Evolutionary conservation across 1,140 invertebrate species (phyloP).

Genomic region (Panagrolaimus sp.): DNA sequence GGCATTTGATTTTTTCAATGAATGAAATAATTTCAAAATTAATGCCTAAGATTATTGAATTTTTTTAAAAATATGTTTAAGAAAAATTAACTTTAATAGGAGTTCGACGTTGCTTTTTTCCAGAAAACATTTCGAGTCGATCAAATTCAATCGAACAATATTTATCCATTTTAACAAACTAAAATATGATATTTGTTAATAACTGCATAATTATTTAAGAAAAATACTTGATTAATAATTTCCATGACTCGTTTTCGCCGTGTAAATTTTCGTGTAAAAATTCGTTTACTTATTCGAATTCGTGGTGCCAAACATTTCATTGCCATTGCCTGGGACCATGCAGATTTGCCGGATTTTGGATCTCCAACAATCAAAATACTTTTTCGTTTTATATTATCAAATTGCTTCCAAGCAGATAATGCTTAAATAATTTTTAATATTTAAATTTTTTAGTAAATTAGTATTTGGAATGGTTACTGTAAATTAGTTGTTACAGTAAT

Average conservation of each 20-base stretch:
- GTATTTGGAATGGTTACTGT: too few relatives aligned
- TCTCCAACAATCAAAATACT: conserved; percentile 8
- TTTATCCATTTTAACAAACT: not conserved
- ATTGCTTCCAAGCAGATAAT: not conserved
- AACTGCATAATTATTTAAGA: too few relatives aligned
- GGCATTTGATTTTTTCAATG: not conserved
- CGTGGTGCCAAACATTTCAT: not conserved
- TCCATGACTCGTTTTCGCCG: not conserved
- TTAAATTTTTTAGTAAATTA: too few relatives aligned
- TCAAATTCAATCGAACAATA: conserved; percentile 7
- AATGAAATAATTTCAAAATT: not conserved
- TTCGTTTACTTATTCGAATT: not conserved
- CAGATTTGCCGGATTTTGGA: not conserved
- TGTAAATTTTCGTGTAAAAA: conserved; percentile 9
- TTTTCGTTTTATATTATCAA: not conserved
- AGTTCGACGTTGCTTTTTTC: not conserved
- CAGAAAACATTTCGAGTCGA: not conserved
- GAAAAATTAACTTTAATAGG: not conserved
- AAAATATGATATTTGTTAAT: not conserved
- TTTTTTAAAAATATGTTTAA: too few relatives aligned
- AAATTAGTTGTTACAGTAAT: too few relatives aligned
- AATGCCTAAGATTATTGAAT: not conserved
- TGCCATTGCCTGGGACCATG: not conserved
- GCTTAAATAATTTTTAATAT: too few relatives aligned
- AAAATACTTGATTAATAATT: not conserved